Evolutionary conservation across 2,113 vertebrate genomes (phyloP), one percentile per base, ranked within the genome.

Genomic region (Sialia sialis): DNA sequence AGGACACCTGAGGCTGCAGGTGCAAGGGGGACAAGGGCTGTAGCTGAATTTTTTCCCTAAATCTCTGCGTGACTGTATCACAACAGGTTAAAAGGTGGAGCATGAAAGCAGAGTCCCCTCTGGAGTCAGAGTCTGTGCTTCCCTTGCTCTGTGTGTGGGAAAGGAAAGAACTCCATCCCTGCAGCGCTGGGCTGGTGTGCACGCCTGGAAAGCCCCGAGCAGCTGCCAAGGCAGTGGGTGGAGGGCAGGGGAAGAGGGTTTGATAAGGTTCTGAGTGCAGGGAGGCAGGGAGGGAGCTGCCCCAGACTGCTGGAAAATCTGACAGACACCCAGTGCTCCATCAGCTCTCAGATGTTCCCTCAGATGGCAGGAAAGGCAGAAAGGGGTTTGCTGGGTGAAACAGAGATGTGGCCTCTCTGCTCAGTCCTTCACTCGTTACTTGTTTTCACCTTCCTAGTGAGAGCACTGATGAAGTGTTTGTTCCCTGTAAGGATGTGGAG

Each of bases 11-110:
- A 9, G 21, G 23, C 75, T 79, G 51, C 48, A 41, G 66, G 34
- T 39, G 32, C 32, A 34, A 56, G 29, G 14, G 27, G 39, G 8
- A 19, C 20, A 7, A 14, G 36, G 41, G 36, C 39, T 62, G 38
- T 4, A 17, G 41, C 21, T 39, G 59, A 18, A 1, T 69, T 64
- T 69, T 79, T 58, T 21, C 21, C 49, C 8, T 48, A 9, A 39
- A 19, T 70, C 32, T 11, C 62, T 56, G 26, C 0, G 0, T 12
- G 21, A 20, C 52, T 5, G 1, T 15, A 4, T 55, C 34, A 17
- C 56, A 38, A 0, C 2, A 75, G 85, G n/a, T 68, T 13, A 32
- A 52, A 46, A 72, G 29, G 63, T 55, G 68, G 86, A 36, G 69
- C 59, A 32, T 11, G 51, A 49, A 81, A 72, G 25, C 55, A 52